Conservation (phyloP, 2,797 vertebrate species). For the Coluber constrictor region DNA sequence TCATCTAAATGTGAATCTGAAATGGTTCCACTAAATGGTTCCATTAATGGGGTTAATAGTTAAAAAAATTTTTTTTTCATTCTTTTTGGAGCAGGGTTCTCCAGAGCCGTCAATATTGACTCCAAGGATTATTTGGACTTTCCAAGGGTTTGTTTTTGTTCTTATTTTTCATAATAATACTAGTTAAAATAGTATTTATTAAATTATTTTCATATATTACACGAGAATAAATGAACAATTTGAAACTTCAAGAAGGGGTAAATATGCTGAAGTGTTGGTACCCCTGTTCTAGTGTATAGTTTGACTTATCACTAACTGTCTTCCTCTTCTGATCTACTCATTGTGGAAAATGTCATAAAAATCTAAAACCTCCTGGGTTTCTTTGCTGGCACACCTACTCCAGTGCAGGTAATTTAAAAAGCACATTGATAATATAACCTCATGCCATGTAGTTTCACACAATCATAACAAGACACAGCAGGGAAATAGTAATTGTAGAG, state of each 20-base stretch:
- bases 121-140: background rate
- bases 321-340: background rate
- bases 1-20: slow-evolving; percentile 13
- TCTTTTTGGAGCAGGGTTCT: background rate
- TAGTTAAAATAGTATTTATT: background rate
- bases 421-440: slow-evolving; percentile 46
- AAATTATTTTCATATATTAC: background rate
- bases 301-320: slow-evolving; percentile 39
- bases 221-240: background rate
- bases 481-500: slow-evolving; percentile 54
- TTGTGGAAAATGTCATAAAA: slow-evolving; percentile 20
- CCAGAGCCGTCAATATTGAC: background rate
- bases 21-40: background rate
- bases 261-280: background rate
- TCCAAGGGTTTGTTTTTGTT: background rate
- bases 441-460: slow-evolving; percentile 34
- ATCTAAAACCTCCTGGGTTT: background rate
- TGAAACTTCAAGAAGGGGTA: background rate
- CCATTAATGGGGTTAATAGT: background rate
- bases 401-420: slow-evolving; percentile 44
- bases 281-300: background rate
- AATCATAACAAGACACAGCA: slow-evolving; percentile 50
- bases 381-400: slow-evolving; percentile 31
- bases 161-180: background rate
- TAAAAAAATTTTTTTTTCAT: slow-evolving; percentile 20